Conservation (phyloP, 1,140 invertebrate species). For the Drosophila cardini region DNA sequence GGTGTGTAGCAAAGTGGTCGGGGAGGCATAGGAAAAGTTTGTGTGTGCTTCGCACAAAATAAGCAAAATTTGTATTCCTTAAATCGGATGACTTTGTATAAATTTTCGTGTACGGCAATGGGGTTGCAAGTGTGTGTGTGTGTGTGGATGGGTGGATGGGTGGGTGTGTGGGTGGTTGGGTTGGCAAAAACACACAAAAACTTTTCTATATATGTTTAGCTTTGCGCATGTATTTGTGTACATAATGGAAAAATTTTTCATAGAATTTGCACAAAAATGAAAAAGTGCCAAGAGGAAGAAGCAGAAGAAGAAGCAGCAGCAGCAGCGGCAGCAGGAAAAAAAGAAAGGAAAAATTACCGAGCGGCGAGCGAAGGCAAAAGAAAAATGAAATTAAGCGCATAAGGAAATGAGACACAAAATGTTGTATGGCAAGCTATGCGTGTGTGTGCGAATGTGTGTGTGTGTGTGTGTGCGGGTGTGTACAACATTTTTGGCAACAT, state of each 20-base stretch:
- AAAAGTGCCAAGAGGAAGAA: slow-evolving; percentile 67
- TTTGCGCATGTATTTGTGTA: slow-evolving; percentile 63
- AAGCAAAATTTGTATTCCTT: slow-evolving; percentile 84
- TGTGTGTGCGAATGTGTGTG: slow-evolving; percentile 47
- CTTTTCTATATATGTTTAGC: slow-evolving; percentile 49
- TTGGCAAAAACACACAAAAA: slow-evolving; percentile 66
- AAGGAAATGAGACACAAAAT: slow-evolving; percentile 82
- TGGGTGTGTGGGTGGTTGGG: slow-evolving; percentile 26
- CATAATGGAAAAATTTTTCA: slow-evolving; percentile 85
- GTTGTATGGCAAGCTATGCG: slow-evolving; percentile 26
- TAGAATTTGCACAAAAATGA: slow-evolving; percentile 85
- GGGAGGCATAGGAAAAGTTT: slow-evolving; percentile 27
- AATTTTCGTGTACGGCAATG: slow-evolving; percentile 83
- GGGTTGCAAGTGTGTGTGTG: slow-evolving; percentile 67
- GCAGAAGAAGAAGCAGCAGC: slow-evolving; percentile 31
- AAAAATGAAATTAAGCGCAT: slow-evolving; percentile 82
- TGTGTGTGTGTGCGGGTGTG: slow-evolving; percentile 42
- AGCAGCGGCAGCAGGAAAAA: too few species aligned
- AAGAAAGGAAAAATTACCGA: slow-evolving; percentile 32
- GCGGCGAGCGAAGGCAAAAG: slow-evolving; percentile 47
- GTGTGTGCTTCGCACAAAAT: slow-evolving; percentile 69
- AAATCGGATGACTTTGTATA: slow-evolving; percentile 85
- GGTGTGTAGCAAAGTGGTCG: slow-evolving; percentile 13
- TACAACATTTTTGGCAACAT: slow-evolving; percentile 71
- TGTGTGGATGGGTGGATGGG: slow-evolving; percentile 22